These are phyloP conservation scores for Drosophila sp. DNA, from an alignment of 1,140 invertebrate genomes.

Conservation along the genomic window DNA sequence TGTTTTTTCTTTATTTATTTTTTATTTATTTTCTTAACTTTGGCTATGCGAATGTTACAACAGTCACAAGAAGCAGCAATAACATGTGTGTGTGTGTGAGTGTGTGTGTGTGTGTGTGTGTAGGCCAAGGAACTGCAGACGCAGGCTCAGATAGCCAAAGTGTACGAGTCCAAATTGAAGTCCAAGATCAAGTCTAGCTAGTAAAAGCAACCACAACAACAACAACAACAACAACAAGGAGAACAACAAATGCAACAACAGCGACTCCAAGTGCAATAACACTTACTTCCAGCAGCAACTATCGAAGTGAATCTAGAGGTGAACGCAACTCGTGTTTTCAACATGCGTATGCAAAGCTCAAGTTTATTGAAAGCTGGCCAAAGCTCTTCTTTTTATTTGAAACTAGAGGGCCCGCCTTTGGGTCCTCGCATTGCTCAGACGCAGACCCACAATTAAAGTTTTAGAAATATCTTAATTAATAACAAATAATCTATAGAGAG, in stretches of 20 bases:
- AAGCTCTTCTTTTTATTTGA: background rate
- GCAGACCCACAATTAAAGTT: no score
- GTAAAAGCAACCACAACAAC: slow-evolving; percentile 34
- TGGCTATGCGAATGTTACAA: slow-evolving; percentile 48
- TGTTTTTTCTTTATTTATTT: no score
- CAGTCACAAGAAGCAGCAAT: slow-evolving; percentile 24
- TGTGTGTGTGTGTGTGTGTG: slow-evolving; percentile 20
- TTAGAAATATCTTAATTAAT: no score
- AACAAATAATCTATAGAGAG: no score
- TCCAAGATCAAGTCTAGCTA: slow-evolving; percentile 67
- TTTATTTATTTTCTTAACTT: slow-evolving; percentile 31
- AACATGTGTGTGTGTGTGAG: slow-evolving; percentile 14
- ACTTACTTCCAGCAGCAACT: slow-evolving; percentile 20
- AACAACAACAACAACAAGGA: background rate
- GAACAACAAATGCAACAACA: slow-evolving; percentile 27
- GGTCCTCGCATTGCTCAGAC: no score
- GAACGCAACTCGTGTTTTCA: slow-evolving; percentile 4
- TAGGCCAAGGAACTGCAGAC: slow-evolving; percentile 60
- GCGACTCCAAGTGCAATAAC: slow-evolving; percentile 61
- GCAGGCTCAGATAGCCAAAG: slow-evolving; percentile 48
- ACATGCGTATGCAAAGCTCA: background rate
- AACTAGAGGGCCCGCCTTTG: no score
- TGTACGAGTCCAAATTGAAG: slow-evolving; percentile 52
- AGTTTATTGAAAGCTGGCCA: background rate
- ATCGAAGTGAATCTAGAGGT: slow-evolving; percentile 17